phyloP scores from a whole-genome alignment of 2,797 vertebrate genomes.

The Crenuchus spilurus region DNA sequence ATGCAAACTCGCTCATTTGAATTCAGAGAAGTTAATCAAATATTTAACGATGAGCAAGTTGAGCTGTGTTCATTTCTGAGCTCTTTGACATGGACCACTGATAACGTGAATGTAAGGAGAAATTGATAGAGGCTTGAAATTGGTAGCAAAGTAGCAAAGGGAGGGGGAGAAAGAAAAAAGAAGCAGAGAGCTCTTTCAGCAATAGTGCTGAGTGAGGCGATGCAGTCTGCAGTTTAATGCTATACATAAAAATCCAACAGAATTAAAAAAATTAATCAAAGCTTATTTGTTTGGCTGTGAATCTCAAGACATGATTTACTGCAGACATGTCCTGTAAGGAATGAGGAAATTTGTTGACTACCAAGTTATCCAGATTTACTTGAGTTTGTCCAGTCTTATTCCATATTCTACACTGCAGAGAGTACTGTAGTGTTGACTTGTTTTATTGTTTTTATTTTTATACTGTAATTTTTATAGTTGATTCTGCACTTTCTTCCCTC shows the following conservation, averaged over 20 bases:
- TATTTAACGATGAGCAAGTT: slow-evolving; percentile 39
- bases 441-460: background rate
- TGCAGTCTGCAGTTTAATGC: slow-evolving; percentile 29
- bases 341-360: slow-evolving; percentile 28
- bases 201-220: slow-evolving; percentile 43
- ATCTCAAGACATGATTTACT: slow-evolving; percentile 56
- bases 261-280: slow-evolving; percentile 62
- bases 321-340: slow-evolving; percentile 40
- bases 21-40: slow-evolving; percentile 24
- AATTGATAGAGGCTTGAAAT: slow-evolving; percentile 39
- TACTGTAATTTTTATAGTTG: background rate
- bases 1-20: slow-evolving; percentile 3
- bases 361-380: slow-evolving; percentile 1
- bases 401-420: background rate
- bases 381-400: slow-evolving; percentile 2
- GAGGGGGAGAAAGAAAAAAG: slow-evolving; percentile 38
- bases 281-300: slow-evolving; percentile 49
- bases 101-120: slow-evolving; percentile 39
- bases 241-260: slow-evolving; percentile 48
- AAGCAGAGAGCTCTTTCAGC: background rate
- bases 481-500: background rate
- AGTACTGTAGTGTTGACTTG: background rate
- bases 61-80: slow-evolving; percentile 43
- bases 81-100: slow-evolving; percentile 44
- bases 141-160: slow-evolving; percentile 31